Evolutionary conservation across 2,888 invertebrate species (phyloP).

Genomic region (Agonopterix alstromeriana): DNA sequence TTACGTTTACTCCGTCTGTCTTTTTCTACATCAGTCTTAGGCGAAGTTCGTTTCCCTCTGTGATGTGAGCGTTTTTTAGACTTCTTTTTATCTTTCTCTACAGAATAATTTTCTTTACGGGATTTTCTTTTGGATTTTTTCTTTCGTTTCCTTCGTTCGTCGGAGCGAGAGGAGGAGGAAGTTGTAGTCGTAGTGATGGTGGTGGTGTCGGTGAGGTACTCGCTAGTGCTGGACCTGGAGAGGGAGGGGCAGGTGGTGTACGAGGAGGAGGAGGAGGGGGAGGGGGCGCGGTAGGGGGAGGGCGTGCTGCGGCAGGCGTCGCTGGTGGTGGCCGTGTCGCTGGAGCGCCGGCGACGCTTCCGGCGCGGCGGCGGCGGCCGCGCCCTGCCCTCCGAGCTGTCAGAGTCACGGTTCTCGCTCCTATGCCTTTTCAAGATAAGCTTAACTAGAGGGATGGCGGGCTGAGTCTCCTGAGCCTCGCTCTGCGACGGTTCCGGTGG

Average conservation of each 20-base stretch:
- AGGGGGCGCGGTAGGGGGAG: constrained; percentile 7
- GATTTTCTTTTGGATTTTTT: constrained; percentile 27
- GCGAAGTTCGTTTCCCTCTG: constrained; percentile 16
- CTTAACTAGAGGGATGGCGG: constrained; percentile 26
- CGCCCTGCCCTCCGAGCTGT: constrained; percentile 34
- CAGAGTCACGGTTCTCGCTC: constrained; percentile 17
- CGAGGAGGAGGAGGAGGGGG: constrained; percentile 3
- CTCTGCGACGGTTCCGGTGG: constrained; percentile 22
- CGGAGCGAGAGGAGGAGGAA: constrained; percentile 9
- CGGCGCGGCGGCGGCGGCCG: constrained; percentile 21
- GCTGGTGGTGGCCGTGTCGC: constrained; percentile 5
- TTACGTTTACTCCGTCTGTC: constrained; percentile 37
- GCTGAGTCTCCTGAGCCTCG: constrained; percentile 15
- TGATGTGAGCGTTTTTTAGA: constrained; percentile 23
- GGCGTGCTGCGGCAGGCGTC: constrained; percentile 7
- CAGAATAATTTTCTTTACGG: constrained; percentile 11
- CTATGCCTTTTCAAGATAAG: constrained; percentile 36
- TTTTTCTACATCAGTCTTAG: constrained; percentile 11
- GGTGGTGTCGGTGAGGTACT: neutral
- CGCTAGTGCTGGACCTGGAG: constrained; percentile 2
- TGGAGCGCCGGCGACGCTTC: constrained; percentile 15
- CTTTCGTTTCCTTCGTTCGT: constrained; percentile 18
- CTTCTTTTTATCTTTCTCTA: constrained; percentile 24
- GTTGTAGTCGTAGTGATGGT: constrained; percentile 1
- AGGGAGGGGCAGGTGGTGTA: constrained; percentile 2